Evolutionary conservation across 1,140 invertebrate genomes (phyloP).

Genomic region (Reticulitermes speratus): DNA sequence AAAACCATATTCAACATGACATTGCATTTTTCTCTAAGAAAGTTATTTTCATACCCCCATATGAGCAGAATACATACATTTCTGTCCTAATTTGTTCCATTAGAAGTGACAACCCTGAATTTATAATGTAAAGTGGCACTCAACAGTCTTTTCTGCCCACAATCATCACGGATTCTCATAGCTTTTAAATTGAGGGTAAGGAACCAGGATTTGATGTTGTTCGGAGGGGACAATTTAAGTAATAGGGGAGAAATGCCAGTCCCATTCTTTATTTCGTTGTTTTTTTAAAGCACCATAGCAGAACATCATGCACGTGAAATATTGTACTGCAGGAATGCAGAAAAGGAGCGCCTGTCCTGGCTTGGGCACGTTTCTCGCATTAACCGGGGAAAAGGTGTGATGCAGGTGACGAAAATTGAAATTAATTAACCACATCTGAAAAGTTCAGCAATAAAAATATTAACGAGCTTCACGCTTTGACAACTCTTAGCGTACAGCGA

Average conservation of each 20-base stretch:
- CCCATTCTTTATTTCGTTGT: constrained; percentile 6
- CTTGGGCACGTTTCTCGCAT: not conserved
- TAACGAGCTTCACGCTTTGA: not conserved
- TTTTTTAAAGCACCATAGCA: not conserved
- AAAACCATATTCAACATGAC: constrained; percentile 2
- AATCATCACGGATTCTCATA: constrained; percentile 4
- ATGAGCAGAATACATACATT: not conserved
- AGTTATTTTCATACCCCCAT: not conserved
- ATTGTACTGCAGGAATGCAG: constrained; percentile 5
- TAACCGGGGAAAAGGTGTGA: not conserved
- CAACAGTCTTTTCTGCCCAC: not conserved
- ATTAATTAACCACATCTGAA: not conserved
- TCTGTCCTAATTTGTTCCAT: constrained; percentile 10
- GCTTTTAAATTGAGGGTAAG: constrained; percentile 16
- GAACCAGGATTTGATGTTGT: constrained; percentile 5
- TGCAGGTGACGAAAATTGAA: not conserved
- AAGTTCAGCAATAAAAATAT: not conserved
- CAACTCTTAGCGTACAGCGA: not conserved
- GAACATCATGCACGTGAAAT: not conserved
- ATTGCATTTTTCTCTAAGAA: not conserved
- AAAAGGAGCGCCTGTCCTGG: not conserved
- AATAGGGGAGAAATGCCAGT: not conserved
- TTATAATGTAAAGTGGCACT: not conserved
- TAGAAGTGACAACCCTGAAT: constrained; percentile 3
- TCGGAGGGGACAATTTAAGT: constrained; percentile 6